Conservation (phyloP, 2,888 invertebrate genomes). For the Agrochola macilenta region DNA sequence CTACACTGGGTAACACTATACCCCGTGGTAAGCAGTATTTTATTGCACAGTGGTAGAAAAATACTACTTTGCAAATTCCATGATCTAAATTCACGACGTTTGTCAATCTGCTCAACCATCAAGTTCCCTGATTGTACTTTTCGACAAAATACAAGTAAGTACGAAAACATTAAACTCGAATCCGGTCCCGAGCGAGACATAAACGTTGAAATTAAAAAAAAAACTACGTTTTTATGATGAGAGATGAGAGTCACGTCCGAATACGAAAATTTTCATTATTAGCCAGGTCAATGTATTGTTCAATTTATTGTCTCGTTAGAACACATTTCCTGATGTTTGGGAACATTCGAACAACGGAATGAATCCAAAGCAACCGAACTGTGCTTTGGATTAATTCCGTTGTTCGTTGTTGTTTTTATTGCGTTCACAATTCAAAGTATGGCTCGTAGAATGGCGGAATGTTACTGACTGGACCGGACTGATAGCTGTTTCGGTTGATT, state of each 20-base stretch:
- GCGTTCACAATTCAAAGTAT: slow-evolving; percentile 22
- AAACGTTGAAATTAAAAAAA: slow-evolving; percentile 15
- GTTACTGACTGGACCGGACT: too few species aligned
- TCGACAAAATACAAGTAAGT: not conserved
- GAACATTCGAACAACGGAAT: slow-evolving; percentile 8
- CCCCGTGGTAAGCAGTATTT: not conserved
- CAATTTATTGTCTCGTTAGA: slow-evolving; percentile 25
- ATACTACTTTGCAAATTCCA: not conserved
- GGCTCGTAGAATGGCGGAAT: slow-evolving; percentile 1
- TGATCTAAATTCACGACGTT: not conserved
- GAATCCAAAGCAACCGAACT: slow-evolving; percentile 25
- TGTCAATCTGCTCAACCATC: not conserved
- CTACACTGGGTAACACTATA: too few species aligned
- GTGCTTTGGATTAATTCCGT: too few species aligned
- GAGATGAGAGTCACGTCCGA: slow-evolving; percentile 15
- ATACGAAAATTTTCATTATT: slow-evolving; percentile 20
- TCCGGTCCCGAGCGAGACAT: slow-evolving; percentile 4
- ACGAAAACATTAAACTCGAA: not conserved
- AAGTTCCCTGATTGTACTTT: not conserved
- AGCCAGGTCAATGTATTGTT: slow-evolving; percentile 1
- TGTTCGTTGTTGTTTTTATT: too few species aligned
- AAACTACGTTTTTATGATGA: slow-evolving; percentile 31
- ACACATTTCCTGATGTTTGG: slow-evolving; percentile 26
- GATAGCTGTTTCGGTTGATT: slow-evolving; percentile 3
- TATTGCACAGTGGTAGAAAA: not conserved